Evolutionary conservation across 2,113 vertebrate genomes (phyloP).

Genomic region (Thinocorus orbignyianus): DNA sequence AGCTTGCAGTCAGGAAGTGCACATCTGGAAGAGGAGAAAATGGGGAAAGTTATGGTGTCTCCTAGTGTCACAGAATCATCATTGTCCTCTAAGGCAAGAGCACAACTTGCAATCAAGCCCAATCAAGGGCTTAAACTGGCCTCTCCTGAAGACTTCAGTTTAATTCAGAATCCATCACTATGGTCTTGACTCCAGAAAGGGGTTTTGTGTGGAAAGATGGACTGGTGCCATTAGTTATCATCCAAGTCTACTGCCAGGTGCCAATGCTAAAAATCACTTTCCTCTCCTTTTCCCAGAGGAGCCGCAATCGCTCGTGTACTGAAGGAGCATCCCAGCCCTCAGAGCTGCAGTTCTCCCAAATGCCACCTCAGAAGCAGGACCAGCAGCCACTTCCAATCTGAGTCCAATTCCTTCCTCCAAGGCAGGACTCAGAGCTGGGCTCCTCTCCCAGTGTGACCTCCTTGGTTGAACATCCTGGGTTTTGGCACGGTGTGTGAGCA

Average conservation of each 20-base stretch:
- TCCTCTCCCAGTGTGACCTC: not conserved
- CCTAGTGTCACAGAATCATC: not conserved
- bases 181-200: not conserved
- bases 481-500: not conserved
- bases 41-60: not conserved
- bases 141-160: not conserved
- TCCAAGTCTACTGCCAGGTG: not conserved
- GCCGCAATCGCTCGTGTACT: rapidly evolving
- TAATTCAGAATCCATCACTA: not conserved
- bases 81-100: not conserved
- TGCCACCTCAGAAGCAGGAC: not conserved
- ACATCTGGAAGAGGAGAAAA: not conserved
- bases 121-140: not conserved
- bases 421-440: rapidly evolving
- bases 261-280: not conserved
- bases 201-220: not conserved
- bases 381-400: not conserved
- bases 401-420: rapidly evolving
- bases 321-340: not conserved
- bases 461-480: rapidly evolving
- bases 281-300: not conserved
- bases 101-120: rapidly evolving
- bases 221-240: not conserved
- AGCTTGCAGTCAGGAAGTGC: not conserved
- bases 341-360: not conserved